A percentile compares a stretch with the other conserved stretches of the same genome.
Evolutionary conservation across 2,888 invertebrate genomes (phyloP).

Genomic region (Platycnemis pennipes): DNA sequence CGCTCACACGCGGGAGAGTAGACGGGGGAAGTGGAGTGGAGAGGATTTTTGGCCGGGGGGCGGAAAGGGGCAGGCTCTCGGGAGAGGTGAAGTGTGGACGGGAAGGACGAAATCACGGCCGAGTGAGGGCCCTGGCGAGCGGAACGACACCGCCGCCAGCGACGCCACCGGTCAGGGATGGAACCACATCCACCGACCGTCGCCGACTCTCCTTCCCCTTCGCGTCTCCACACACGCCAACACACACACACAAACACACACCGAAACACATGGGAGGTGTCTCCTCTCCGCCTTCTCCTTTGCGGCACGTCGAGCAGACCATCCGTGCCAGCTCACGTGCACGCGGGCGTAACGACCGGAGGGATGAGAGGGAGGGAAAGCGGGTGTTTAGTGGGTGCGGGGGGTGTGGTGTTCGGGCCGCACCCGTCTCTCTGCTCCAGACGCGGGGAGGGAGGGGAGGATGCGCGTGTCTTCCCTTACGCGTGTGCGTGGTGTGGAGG

Average conservation of each 20-base stretch:
- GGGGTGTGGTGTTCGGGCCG: background rate
- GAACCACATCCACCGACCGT: background rate
- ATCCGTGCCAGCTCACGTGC: constrained; percentile 41
- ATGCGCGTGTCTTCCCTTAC: background rate
- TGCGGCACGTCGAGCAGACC: constrained; percentile 58
- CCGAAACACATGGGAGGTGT: too few relatives aligned
- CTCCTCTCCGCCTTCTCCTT: background rate
- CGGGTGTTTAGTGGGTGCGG: background rate
- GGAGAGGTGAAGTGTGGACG: constrained; percentile 30
- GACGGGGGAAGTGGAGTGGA: background rate
- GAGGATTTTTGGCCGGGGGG: too few relatives aligned
- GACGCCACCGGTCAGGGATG: constrained; percentile 53
- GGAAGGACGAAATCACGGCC: constrained; percentile 44
- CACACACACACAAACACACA: too few relatives aligned
- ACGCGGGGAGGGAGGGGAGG: too few relatives aligned
- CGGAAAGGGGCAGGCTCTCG: background rate
- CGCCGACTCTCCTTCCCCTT: background rate
- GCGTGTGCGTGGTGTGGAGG: background rate
- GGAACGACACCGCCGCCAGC: constrained; percentile 44
- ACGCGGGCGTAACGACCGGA: constrained; percentile 16
- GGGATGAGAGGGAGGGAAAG: background rate
- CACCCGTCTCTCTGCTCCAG: background rate
- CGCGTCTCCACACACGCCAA: too few relatives aligned
- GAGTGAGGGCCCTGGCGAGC: constrained; percentile 48
- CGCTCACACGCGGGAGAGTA: background rate